Evolutionary conservation across 2,113 vertebrate species (phyloP).

Genomic region (Opisthocomus hoazin): DNA sequence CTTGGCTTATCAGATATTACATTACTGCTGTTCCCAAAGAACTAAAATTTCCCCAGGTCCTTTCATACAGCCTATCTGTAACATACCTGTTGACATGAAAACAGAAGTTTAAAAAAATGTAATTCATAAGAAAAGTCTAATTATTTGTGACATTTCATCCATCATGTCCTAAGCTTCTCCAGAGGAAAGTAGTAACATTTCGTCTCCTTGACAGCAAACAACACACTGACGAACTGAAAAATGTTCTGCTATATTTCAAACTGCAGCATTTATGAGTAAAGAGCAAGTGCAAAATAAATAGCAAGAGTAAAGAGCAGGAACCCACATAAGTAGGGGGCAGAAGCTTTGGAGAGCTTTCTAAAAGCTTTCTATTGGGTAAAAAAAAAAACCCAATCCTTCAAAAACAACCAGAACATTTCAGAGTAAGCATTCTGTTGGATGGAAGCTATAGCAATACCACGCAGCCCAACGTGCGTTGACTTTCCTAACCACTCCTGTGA

Average conservation of each 20-base stretch:
- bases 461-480: neutral
- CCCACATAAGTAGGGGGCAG: conserved; percentile 51
- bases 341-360: conserved; percentile 37
- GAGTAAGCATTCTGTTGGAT: neutral
- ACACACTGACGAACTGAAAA: conserved; percentile 59
- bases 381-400: conserved; percentile 41
- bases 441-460: neutral
- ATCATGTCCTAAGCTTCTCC: conserved; percentile 66
- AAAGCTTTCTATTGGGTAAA: conserved; percentile 43
- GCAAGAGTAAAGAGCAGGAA: conserved; percentile 57
- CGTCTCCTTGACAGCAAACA: conserved; percentile 70
- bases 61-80: conserved; percentile 30
- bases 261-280: conserved; percentile 57
- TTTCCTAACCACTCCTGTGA: neutral
- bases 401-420: neutral
- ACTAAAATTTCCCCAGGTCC: conserved; percentile 39
- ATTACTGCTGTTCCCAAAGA: conserved; percentile 9
- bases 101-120: conserved; percentile 56
- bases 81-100: conserved; percentile 61
- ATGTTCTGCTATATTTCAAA: conserved; percentile 64
- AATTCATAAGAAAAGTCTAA: conserved; percentile 66
- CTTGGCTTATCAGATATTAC: neutral
- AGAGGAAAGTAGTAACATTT: conserved; percentile 65
- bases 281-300: conserved; percentile 67
- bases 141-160: conserved; percentile 72